These are phyloP conservation scores for Syngnathus scovelli DNA, from an alignment of 2,113 vertebrate species.

Conservation along the genomic window DNA sequence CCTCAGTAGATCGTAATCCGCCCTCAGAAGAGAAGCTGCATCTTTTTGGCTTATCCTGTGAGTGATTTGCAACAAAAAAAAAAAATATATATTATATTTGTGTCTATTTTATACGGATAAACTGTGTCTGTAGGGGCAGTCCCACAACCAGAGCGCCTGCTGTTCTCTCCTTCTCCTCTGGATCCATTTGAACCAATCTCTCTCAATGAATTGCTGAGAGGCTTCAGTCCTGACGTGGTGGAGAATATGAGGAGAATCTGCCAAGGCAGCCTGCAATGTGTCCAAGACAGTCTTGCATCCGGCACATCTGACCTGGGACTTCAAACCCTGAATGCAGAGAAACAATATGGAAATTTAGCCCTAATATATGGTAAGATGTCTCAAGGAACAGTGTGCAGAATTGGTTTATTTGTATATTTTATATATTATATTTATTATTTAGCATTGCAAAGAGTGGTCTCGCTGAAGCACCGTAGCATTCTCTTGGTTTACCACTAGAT, in stretches of 20 bases:
- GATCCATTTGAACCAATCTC: conserved; percentile 36
- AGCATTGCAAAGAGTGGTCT: too few species aligned
- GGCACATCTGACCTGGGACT: conserved; percentile 54
- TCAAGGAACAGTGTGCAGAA: too few species aligned
- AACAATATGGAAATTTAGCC: conserved; percentile 44
- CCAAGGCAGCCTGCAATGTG: conserved; percentile 56
- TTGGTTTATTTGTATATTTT: too few species aligned
- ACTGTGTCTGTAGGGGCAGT: conserved; percentile 67
- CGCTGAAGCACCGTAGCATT: too few species aligned
- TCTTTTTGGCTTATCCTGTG: conserved; percentile 75
- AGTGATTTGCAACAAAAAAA: conserved; percentile 30
- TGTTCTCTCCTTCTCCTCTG: conserved; percentile 51
- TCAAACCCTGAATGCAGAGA: conserved; percentile 52
- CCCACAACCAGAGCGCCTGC: conserved; percentile 72
- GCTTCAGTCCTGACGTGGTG: conserved; percentile 44
- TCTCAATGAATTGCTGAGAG: conserved; percentile 47
- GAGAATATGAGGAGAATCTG: conserved; percentile 57
- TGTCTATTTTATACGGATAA: background rate
- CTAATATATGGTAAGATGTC: conserved; percentile 58
- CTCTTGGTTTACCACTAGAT: too few species aligned
- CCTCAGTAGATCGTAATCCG: conserved; percentile 27
- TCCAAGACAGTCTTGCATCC: conserved; percentile 67
- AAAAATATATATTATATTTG: background rate
- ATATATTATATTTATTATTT: too few species aligned
- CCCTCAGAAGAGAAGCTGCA: conserved; percentile 63